A percentile compares a stretch with the other conserved stretches of the same genome.
These are phyloP conservation scores for Stegophylla sp. DNA, from an alignment of 2,888 invertebrate species.

Conservation along the genomic window DNA sequence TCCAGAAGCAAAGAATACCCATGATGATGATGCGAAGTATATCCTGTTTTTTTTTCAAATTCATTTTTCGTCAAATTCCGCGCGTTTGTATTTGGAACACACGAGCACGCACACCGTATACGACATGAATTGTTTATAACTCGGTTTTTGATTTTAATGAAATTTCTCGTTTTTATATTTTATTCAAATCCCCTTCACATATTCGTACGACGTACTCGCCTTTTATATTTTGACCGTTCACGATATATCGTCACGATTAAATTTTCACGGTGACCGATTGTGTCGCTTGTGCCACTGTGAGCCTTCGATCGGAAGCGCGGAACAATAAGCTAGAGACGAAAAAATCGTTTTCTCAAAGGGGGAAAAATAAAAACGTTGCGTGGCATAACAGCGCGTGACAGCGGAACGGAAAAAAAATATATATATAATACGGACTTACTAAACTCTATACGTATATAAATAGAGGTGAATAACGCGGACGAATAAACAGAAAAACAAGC, in stretches of 20 bases:
- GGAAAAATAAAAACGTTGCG: not conserved
- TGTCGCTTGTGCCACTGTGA: not conserved
- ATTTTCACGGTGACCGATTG: not conserved
- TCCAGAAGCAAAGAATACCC: too few relatives aligned
- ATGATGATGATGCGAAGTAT: too few relatives aligned
- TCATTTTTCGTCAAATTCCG: too few relatives aligned
- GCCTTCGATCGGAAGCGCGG: not conserved
- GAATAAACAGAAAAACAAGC: too few relatives aligned
- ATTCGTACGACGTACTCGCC: not conserved
- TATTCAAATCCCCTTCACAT: too few relatives aligned
- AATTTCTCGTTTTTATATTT: constrained; percentile 1
- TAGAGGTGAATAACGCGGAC: too few relatives aligned
- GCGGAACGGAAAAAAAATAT: not conserved
- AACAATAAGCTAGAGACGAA: not conserved
- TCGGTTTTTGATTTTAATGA: constrained; percentile 14
- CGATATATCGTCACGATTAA: not conserved
- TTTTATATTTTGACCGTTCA: constrained; percentile 10
- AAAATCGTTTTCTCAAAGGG: constrained; percentile 9
- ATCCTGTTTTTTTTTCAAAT: too few relatives aligned
- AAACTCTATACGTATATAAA: too few relatives aligned
- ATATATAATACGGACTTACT: not conserved
- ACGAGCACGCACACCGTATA: not conserved
- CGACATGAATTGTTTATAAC: constrained; percentile 5
- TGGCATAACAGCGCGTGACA: not conserved
- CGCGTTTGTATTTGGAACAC: too few relatives aligned